Evolutionary conservation across 2,888 invertebrate genomes (phyloP).

Genomic region (Prionchulus punctatus): DNA sequence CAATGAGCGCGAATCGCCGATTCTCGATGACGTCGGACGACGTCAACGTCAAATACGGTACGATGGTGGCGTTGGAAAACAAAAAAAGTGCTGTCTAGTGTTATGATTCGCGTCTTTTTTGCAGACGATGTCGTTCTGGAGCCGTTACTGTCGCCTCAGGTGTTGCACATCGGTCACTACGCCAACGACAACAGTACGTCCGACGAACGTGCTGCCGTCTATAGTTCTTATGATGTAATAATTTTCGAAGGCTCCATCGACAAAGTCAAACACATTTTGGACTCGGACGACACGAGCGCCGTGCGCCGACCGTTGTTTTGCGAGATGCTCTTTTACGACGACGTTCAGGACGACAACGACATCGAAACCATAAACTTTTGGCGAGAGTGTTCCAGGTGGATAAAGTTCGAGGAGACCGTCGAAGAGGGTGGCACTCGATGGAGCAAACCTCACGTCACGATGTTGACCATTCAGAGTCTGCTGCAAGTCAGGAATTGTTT

Average conservation of each 20-base stretch:
- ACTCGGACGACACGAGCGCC: not conserved
- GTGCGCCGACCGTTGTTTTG: not conserved
- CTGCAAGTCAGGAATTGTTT: slow-evolving; percentile 36
- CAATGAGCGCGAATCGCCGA: too few relatives aligned
- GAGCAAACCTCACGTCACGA: slow-evolving; percentile 42
- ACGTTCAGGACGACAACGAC: not conserved
- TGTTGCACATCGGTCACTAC: not conserved
- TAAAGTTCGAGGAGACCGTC: slow-evolving; percentile 42
- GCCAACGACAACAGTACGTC: not conserved
- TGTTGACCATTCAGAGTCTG: slow-evolving; percentile 37
- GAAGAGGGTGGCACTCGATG: slow-evolving; percentile 41
- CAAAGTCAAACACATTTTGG: not conserved
- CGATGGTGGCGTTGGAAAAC: too few relatives aligned
- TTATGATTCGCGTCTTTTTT: too few relatives aligned
- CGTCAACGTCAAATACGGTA: too few relatives aligned
- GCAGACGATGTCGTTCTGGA: not conserved
- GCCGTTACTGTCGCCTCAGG: not conserved
- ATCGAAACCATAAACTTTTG: not conserved
- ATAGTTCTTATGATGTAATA: too few relatives aligned
- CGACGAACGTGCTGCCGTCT: not conserved
- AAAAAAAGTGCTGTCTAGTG: too few relatives aligned
- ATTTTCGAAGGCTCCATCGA: not conserved
- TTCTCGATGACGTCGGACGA: too few relatives aligned
- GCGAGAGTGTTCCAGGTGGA: slow-evolving; percentile 27
- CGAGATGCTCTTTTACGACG: not conserved